Base-by-base conservation (phyloP, 1,140 invertebrate species). In the Triops longicaudatus region DNA sequence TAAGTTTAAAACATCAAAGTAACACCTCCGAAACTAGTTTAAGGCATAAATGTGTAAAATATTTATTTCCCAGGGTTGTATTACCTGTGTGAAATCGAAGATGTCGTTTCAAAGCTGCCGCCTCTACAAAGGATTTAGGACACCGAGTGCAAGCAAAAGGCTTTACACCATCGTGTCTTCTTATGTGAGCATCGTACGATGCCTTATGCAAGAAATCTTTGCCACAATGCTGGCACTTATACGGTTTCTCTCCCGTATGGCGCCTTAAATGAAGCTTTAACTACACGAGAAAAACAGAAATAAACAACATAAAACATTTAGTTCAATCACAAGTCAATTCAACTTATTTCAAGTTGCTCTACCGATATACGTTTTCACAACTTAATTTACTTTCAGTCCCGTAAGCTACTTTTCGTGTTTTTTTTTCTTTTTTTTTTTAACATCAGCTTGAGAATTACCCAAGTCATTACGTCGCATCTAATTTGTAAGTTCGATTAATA, bases 81-180 rank as follows among this genome's bases (percentile, higher is more conserved):
- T 91, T 81, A 84, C 89, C 90, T 27, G 89, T 89, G 81, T 92
- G 91, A 1, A 87, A 79, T 26, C 90, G 86, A 80, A 87, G 82
- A 82, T 92, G 91, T 81, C 90, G 90, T 78, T 88, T 88, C 26
- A 91, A 84, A 78, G 90, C 87, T 87, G 88, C 89, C 74, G 89
- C 87, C 80, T 91, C 89, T 0, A 87, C 87, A 82, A 92, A 92
- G 11, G 84, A 85, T 76, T 88, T 86, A 75, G 85, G 83, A 82
- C 90, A 90, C 74, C 85, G 88, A 81, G 82, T 81, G 81, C 91
- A 92, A 63, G 86, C 84, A 82, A 88, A 89, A 1, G 89, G 90
- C 72, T 87, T 86, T 81, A 90, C 88, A 43, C 88, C 87, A 75
- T 86, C 85, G 80, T 91, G 89, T 42, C 88, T 83, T n/a, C 89